phyloP scores from a whole-genome alignment of 2,888 invertebrate genomes.

The Geophilus truncorum region DNA sequence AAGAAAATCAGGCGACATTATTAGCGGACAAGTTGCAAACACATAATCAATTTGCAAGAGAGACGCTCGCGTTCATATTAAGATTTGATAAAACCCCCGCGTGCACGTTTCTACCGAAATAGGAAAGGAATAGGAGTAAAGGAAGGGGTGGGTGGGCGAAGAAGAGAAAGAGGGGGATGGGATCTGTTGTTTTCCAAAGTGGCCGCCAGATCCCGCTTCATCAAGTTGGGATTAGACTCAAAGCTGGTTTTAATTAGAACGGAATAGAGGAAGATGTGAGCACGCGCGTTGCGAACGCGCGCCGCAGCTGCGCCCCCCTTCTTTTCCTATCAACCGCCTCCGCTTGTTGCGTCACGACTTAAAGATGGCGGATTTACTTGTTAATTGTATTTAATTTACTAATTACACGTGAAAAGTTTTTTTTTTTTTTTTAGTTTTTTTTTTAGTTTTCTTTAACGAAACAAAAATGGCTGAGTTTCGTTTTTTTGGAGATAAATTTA shows the following conservation, averaged over 20 bases:
- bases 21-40: conserved; percentile 29
- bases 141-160: background rate
- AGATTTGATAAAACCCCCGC: conserved; percentile 33
- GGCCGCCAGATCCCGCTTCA: conserved; percentile 32
- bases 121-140: background rate
- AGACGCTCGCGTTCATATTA: conserved; percentile 29
- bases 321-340: background rate
- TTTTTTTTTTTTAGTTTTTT: background rate
- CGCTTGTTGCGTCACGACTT: conserved; percentile 7
- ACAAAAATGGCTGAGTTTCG: too few relatives aligned
- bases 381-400: background rate
- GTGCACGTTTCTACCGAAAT: background rate
- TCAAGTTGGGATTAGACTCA: conserved; percentile 33
- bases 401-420: background rate
- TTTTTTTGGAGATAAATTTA: too few relatives aligned
- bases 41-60: conserved; percentile 32
- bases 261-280: conserved; percentile 29
- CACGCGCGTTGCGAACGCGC: conserved; percentile 9
- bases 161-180: background rate
- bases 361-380: conserved; percentile 8
- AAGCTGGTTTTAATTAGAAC: conserved; percentile 33
- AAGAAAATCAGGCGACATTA: conserved; percentile 31
- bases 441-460: background rate
- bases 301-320: conserved; percentile 32
- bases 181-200: conserved; percentile 20